Conservation (phyloP, 1,140 invertebrate genomes). For the Brachionus angularis region DNA sequence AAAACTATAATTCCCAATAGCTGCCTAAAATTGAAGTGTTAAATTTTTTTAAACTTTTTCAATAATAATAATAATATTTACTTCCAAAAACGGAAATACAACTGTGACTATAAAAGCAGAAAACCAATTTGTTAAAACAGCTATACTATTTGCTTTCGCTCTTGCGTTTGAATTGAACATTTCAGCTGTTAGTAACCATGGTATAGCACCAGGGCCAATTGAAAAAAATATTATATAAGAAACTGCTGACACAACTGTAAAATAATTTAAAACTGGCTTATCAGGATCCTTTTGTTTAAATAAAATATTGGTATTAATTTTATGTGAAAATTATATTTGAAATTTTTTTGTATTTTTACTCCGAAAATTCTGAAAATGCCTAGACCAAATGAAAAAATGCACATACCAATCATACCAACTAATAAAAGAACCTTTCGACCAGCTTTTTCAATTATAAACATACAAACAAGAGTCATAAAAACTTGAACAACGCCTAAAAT, state of each 20-base stretch:
- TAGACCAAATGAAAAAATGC: not conserved
- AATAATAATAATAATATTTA: constrained; percentile 45
- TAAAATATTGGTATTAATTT: too few relatives aligned
- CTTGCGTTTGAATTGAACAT: constrained; percentile 92
- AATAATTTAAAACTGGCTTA: constrained; percentile 88
- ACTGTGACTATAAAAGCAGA: constrained; percentile 95
- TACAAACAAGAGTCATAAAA: constrained; percentile 62
- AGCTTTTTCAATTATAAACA: constrained; percentile 60
- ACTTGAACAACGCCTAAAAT: constrained; percentile 70
- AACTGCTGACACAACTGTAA: constrained; percentile 71
- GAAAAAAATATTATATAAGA: constrained; percentile 82
- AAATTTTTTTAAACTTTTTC: not conserved
- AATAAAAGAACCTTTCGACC: constrained; percentile 75
- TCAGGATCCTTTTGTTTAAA: too few relatives aligned
- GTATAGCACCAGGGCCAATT: constrained; percentile 78
- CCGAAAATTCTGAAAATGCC: constrained; percentile 17
- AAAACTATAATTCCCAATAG: constrained; percentile 89
- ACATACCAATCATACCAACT: constrained; percentile 63
- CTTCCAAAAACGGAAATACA: constrained; percentile 72
- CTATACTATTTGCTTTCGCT: constrained; percentile 93
- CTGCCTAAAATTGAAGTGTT: constrained; percentile 63
- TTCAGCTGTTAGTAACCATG: constrained; percentile 90
- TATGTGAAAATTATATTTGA: too few relatives aligned
- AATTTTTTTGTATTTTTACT: not conserved
- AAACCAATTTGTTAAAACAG: constrained; percentile 94